Base-by-base conservation (phyloP, 2,888 invertebrate genomes). In the Smittia aterrima region DNA sequence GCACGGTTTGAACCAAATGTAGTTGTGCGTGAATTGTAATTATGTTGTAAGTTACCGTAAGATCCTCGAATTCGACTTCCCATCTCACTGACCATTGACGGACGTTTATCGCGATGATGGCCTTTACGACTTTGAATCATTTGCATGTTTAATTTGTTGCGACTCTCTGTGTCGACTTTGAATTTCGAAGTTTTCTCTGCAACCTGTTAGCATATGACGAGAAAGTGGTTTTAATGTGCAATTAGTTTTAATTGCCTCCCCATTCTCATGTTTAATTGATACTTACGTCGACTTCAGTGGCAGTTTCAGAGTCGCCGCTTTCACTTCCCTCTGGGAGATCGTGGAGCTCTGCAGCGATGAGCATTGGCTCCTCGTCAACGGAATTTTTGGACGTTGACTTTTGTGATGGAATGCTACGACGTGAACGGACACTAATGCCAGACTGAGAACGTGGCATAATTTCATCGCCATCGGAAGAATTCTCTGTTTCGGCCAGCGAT, bases 161-260 rank as follows among this genome's bases (percentile, higher is more conserved):
- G 85, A 74, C 87, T 86, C 79, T 90, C 90, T 0, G 90, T 90
- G 40, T 90, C 89, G 77, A 91, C 91, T 80, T 90, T 91, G 80
- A 91, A 91, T 79, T 90, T 90, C 47, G 90, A 85, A 1, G 91
- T 87, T 79, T 89, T 89, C 80, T 91, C 91, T 76, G 90, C 85
- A 32, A 86, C 85, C 79, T 86, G 75, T 25, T 27, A 16, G 18
- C n/a, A 11, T 4, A 64, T 24, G 13, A 32, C n/a, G 32, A 32
- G 32, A 68, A 24, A 47, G 13, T n/a, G 47, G 16, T 47, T 47
- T 3, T 6, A 11, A 11, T 16, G 47, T 13, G n/a, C 11, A 47
- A 47, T 47, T 47, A 47, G n/a, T 47, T 9, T 47, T 3, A n/a
- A 47, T 16, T 47, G 47, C 47, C 11, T 13, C 38, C 3, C 4